A percentile compares a stretch with the other conserved stretches of the same genome.
Evolutionary conservation across 1,140 invertebrate genomes (phyloP).

Genomic region (Brachionus koreanus): DNA sequence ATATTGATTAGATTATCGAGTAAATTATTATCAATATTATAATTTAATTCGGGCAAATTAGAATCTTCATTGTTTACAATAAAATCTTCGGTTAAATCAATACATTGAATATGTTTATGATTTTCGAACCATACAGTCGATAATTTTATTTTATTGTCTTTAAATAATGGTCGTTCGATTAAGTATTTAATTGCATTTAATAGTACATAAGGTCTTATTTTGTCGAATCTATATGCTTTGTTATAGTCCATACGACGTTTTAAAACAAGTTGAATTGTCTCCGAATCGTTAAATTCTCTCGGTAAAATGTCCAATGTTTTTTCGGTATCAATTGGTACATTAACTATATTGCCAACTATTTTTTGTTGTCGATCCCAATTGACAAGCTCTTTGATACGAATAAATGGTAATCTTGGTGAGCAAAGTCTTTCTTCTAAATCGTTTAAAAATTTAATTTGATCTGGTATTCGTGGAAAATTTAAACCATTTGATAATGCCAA

Average conservation of each 20-base stretch:
- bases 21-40: too few relatives aligned
- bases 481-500: background rate
- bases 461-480: background rate
- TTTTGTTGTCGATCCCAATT: slow-evolving; percentile 5
- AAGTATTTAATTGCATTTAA: background rate
- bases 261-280: background rate
- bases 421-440: background rate
- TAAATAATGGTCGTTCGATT: background rate
- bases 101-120: too few relatives aligned
- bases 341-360: background rate
- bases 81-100: background rate
- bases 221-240: background rate
- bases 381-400: background rate
- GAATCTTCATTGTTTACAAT: background rate
- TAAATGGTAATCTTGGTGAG: background rate
- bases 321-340: background rate
- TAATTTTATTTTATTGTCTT: background rate
- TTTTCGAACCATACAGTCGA: background rate
- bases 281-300: background rate
- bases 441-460: background rate
- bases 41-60: too few relatives aligned
- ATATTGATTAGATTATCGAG: too few relatives aligned
- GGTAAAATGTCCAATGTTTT: background rate
- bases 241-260: background rate
- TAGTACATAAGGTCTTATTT: background rate